A percentile compares a stretch with the other conserved stretches of the same genome.
Evolutionary conservation across 2,888 invertebrate species (phyloP).

Genomic region (Homarus gammarus): DNA sequence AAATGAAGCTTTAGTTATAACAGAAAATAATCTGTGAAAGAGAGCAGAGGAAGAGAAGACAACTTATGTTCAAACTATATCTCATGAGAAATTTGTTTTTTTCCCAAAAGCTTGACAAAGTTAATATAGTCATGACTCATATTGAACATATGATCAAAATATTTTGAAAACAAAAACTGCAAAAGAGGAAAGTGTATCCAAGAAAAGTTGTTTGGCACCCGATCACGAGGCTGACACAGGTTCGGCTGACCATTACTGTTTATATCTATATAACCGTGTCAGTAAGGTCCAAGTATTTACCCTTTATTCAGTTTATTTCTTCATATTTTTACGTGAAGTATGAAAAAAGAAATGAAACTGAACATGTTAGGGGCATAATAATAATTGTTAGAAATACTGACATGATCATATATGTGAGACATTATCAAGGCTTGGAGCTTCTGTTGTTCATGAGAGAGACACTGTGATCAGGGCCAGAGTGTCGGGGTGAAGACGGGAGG

Average conservation of each 20-base stretch:
- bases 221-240: background rate
- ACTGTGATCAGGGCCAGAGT: background rate
- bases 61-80: slow-evolving; percentile 28
- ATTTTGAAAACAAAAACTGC: background rate
- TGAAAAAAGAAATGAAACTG: no score
- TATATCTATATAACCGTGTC: no score
- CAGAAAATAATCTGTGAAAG: slow-evolving; percentile 4
- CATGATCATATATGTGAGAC: no score
- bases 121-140: slow-evolving; percentile 27
- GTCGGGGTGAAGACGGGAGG: background rate
- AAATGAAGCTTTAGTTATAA: slow-evolving; percentile 54
- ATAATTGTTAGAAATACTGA: no score
- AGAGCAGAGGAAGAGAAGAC: slow-evolving; percentile 32
- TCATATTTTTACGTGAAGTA: background rate
- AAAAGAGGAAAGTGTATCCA: background rate
- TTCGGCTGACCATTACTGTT: no score
- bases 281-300: no score
- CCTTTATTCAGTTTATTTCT: no score
- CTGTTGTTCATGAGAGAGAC: no score
- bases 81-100: slow-evolving; percentile 22
- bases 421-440: no score
- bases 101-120: background rate
- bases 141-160: background rate
- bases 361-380: no score
- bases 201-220: background rate